Evolutionary conservation across 2,113 vertebrate genomes (phyloP).

Genomic region (Chaetodon trifascialis): DNA sequence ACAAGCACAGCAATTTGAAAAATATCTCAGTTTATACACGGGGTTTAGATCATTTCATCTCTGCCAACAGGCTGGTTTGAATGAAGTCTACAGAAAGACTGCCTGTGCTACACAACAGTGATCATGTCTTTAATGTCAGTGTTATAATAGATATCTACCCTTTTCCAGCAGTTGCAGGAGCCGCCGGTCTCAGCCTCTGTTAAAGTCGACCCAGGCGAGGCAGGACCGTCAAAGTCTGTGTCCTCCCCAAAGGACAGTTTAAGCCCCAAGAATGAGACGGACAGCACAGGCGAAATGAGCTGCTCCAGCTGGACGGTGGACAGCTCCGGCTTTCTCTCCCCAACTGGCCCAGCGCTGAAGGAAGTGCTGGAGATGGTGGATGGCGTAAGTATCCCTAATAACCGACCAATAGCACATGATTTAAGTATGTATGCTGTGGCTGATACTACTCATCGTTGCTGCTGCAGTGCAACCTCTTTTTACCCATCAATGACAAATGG

Average conservation of each 20-base stretch:
- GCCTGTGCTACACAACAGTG: neutral
- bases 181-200: neutral
- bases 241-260: slow-evolving; percentile 55
- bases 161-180: slow-evolving; percentile 55
- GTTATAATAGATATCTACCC: neutral
- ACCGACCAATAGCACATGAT: neutral
- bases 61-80: neutral
- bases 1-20: neutral
- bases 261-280: slow-evolving; percentile 69
- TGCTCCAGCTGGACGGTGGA: slow-evolving; percentile 91
- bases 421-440: neutral
- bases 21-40: neutral
- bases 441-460: neutral
- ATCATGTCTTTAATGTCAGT: neutral
- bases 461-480: neutral
- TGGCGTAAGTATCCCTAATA: slow-evolving; percentile 84
- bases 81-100: neutral
- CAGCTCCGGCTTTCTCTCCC: slow-evolving; percentile 89
- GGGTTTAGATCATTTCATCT: neutral
- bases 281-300: slow-evolving; percentile 67
- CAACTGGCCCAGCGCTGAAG: slow-evolving; percentile 85
- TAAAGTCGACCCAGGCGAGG: slow-evolving; percentile 25
- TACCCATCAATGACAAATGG: neutral
- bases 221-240: slow-evolving; percentile 13
- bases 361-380: slow-evolving; percentile 97